Base-by-base conservation (phyloP, 1,140 invertebrate species). In the Brachionus rotundiformis region DNA sequence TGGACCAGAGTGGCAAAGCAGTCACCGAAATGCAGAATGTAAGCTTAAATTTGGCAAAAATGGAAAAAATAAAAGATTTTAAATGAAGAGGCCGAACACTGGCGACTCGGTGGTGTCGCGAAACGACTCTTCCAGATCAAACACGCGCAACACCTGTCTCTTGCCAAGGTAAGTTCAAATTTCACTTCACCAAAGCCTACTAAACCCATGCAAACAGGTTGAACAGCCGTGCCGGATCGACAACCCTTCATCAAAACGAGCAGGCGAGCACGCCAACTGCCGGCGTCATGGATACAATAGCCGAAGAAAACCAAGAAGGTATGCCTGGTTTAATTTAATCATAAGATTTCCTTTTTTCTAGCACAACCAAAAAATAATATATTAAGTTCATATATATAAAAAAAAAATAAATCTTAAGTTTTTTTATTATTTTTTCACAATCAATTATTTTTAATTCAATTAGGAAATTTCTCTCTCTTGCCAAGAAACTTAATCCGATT, bases 81-180 rank as follows among this genome's bases (percentile, higher is more conserved):
- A 41, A 36, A 27, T 16, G 27, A 83, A 88, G 87, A 82, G 87
- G 19, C 85, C 86, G 16, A 86, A 86, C 16, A 88, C 87, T 49
- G 84, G 85, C 10, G 87, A 88, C 83, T 88, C 87, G 33, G 87
- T 88, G 19, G 87, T 88, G 85, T 87, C 87, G 13, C 84, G 86
- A 3, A 61, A 85, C 49, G 23, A 82, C 8, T 68, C 83, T 7
- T 82, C 84, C 3, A 82, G 85, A 83, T 71, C 82, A 1, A 31
- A 5, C 10, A 36, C 77, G 19, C 29, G 16, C 16, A 61, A 33
- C 16, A 81, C 49, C 2, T 61, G 49, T 25, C 11, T 81, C 25
- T 27, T 81, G 29, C 77, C 77, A 36, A 29, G 77, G 77, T 81
- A 81, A 54, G 27, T 33, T 23, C 4, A n/a, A n/a, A n/a, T n/a